Base-by-base conservation (phyloP, 2,888 invertebrate genomes). In the Caenorhabditis sinica region DNA sequence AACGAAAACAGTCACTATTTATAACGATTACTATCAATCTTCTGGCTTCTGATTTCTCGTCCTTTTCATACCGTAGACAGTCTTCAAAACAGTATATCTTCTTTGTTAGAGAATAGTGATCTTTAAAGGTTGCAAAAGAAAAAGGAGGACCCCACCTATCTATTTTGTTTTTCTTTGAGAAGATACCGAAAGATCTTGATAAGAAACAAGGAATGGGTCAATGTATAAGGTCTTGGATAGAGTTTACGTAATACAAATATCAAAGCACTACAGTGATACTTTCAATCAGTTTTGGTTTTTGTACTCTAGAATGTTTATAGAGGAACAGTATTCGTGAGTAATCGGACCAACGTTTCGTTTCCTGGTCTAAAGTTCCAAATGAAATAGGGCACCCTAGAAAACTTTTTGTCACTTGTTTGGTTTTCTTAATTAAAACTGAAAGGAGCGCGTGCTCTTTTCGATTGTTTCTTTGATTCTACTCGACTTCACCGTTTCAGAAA, bases 341-440 rank as follows among this genome's bases (percentile, higher is more conserved):
- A 56, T 25, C 15, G 23, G 28, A 25, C 23, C 15, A 25, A 25
- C 5, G 20, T 56, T 28, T 5, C 1, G 49, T 49, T 49, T 56
- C 13, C 56, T 56, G 23, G 11, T 60, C 33, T n/a, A 6, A 60
- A 9, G 33, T 33, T 60, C 20, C 0, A 17, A 23, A 43, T 25
- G 11, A 13, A 2, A 40, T 11, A 60, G 0, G 58, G 23, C 61
- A 53, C 25, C 25, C 11, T 9, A 5, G 20, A 25, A 58, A 30
- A 30, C 28, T 69, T 76, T 68, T 76, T 40, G 36, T 49, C 49
- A 23, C 40, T 71, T 43, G 23, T 25, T 61, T 30, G 36, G 25
- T 76, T 61, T 61, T 20, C 23, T 76, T 76, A 76, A 76, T 76
- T 76, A 76, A 76, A 76, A 58, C 40, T 40, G 9, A 40, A 40